Base-by-base conservation (phyloP, 2,888 invertebrate genomes). In the Parnassius orleans region DNA sequence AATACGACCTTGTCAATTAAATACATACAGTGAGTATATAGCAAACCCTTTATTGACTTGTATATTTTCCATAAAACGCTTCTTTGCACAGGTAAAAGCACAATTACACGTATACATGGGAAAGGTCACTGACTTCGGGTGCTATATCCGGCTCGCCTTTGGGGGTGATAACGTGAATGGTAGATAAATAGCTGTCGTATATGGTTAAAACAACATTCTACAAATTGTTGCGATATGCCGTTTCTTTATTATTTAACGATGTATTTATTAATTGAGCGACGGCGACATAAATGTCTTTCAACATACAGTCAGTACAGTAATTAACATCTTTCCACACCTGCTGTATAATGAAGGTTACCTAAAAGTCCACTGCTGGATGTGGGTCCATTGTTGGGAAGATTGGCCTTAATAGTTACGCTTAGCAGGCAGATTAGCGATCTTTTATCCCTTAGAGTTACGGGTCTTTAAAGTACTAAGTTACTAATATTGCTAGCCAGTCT, bases 91-190 rank as follows among this genome's bases (percentile, higher is more conserved):
- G 46, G 44, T 41, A 61, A 61, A 52, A 52, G 50, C 11, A 50
- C 47, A 48, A 46, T 59, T 59, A 33, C 3, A 33, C 7, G 33
- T 33, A 33, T 15, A 14, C 47, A 54, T 50, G 12, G 44, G 15
- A 63, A 63, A 63, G 54, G 63, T 59, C 55, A 24, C 44, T 52
- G 43, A 53, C 43, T 52, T n/a, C 44, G 3, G 9, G 48, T 48
- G 14, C 44, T 14, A 59, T 10, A 51, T 63, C 63, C 63, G 63
- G 63, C 43, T 60, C 48, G 60, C 56, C 47, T 63, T 63, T 48
- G 52, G 14, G 46, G 46, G 48, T 48, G 14, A 48, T 5, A 14
- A 43, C 10, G 51, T 33, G 52, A 50, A 33, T 15, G 43, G 43
- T 24, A 24, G 43, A 56, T 56, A 60, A 53, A 53, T 24, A 60